Percentiles rank a stretch among this genome's conserved stretches.
These are phyloP conservation scores for Myotis planiceps DNA, from an alignment of 2,797 vertebrate genomes.

Conservation along the genomic window DNA sequence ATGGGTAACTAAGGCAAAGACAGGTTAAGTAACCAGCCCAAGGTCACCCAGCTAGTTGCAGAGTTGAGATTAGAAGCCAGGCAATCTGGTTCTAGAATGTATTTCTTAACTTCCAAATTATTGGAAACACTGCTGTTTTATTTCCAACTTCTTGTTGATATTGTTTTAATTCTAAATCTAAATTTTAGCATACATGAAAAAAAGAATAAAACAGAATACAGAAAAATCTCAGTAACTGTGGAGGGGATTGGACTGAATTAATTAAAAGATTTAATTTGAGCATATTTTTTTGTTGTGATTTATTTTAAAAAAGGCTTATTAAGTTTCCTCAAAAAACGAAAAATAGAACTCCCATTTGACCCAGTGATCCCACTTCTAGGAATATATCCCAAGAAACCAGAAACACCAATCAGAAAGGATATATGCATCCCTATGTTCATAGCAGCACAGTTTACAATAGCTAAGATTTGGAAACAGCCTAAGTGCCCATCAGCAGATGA, in stretches of 20 bases:
- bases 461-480: too few species aligned
- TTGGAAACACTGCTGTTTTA: background rate
- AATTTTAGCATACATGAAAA: background rate
- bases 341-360: too few species aligned
- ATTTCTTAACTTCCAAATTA: background rate
- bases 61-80: background rate
- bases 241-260: background rate
- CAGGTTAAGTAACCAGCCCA: background rate
- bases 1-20: background rate
- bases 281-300: constrained; percentile 27
- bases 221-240: background rate
- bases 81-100: background rate
- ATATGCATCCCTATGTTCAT: too few species aligned
- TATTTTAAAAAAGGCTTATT: background rate
- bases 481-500: too few species aligned
- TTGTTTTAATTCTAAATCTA: background rate
- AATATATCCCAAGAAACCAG: too few species aligned
- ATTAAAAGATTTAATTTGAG: background rate
- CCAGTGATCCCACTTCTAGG: too few species aligned
- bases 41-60: background rate
- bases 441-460: too few species aligned
- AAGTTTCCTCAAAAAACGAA: too few species aligned
- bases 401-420: too few species aligned
- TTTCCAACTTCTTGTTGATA: background rate
- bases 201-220: background rate